A percentile compares a stretch with the other conserved stretches of the same genome.
Evolutionary conservation across 2,888 invertebrate species (phyloP).

Genomic region (Dolomedes plantarius): DNA sequence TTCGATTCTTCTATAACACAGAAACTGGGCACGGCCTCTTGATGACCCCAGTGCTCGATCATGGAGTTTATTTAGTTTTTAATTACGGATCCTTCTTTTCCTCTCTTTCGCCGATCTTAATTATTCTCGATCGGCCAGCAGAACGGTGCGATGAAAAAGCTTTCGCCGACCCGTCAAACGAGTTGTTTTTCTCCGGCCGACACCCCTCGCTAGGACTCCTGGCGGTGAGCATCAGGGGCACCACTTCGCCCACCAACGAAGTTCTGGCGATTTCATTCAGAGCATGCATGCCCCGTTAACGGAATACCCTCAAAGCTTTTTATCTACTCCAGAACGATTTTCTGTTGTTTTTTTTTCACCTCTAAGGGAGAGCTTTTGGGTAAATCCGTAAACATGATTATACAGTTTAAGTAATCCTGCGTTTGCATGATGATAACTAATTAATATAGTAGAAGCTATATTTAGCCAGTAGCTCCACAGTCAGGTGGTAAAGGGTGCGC

Average conservation of each 20-base stretch:
- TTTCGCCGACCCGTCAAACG: background rate
- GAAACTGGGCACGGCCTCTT: background rate
- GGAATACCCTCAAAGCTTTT: no score
- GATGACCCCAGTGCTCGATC: background rate
- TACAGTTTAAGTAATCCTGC: no score
- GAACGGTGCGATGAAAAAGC: background rate
- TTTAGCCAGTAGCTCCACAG: no score
- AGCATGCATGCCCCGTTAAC: background rate
- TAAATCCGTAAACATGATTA: no score
- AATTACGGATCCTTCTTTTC: background rate
- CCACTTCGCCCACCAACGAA: conserved; percentile 2
- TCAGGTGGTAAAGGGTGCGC: no score
- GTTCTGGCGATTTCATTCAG: background rate
- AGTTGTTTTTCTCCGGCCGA: background rate
- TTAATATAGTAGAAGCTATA: no score
- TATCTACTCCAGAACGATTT: no score
- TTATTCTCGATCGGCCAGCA: background rate
- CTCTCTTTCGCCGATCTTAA: background rate
- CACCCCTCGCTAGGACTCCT: no score
- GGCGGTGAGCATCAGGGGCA: background rate
- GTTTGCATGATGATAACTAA: no score
- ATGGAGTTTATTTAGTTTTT: background rate
- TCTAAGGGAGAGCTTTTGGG: no score
- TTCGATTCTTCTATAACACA: conserved; percentile 4
- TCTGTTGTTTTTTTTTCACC: no score